phyloP scores from a whole-genome alignment of 1,140 invertebrate genomes.

The Diabrotica virgifera region DNA sequence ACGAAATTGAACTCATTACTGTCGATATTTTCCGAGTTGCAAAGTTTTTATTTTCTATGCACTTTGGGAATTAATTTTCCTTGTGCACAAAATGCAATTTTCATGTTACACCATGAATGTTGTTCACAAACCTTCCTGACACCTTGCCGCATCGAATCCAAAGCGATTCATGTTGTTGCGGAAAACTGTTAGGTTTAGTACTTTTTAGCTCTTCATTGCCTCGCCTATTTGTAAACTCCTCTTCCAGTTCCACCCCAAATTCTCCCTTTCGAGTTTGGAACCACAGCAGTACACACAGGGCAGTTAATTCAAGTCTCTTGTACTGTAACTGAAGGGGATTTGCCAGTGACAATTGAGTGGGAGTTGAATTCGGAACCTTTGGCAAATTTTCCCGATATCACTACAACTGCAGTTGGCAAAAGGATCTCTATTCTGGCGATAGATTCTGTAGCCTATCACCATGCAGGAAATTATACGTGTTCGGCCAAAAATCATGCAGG shows the following conservation, averaged over 20 bases:
- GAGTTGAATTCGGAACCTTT: conserved; percentile 55
- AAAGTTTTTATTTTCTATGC: too few relatives aligned
- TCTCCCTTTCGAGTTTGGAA: conserved; percentile 63
- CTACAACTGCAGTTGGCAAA: conserved; percentile 37
- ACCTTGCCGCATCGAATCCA: too few relatives aligned
- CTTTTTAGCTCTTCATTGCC: conserved; percentile 66
- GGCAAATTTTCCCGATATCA: conserved; percentile 35
- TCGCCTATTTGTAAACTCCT: conserved; percentile 3
- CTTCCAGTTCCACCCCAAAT: conserved; percentile 62
- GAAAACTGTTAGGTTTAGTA: too few relatives aligned
- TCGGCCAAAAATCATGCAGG: conserved; percentile 68
- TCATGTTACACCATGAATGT: too few relatives aligned
- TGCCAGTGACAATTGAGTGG: conserved; percentile 67
- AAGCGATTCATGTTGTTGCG: too few relatives aligned
- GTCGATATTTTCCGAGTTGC: too few relatives aligned
- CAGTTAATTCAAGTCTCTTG: conserved; percentile 70
- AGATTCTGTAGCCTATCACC: conserved; percentile 66
- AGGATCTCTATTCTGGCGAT: conserved; percentile 58
- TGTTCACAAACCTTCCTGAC: too few relatives aligned
- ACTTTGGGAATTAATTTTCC: too few relatives aligned
- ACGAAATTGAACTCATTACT: too few relatives aligned
- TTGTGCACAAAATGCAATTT: too few relatives aligned
- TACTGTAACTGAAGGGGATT: conserved; percentile 66
- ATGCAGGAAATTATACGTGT: conserved; percentile 64
- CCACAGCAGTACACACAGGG: conserved; percentile 64